Evolutionary conservation across 1,140 invertebrate species (phyloP), one percentile per base, ranked within the genome.

Genomic region (Berghia stephanieae): DNA sequence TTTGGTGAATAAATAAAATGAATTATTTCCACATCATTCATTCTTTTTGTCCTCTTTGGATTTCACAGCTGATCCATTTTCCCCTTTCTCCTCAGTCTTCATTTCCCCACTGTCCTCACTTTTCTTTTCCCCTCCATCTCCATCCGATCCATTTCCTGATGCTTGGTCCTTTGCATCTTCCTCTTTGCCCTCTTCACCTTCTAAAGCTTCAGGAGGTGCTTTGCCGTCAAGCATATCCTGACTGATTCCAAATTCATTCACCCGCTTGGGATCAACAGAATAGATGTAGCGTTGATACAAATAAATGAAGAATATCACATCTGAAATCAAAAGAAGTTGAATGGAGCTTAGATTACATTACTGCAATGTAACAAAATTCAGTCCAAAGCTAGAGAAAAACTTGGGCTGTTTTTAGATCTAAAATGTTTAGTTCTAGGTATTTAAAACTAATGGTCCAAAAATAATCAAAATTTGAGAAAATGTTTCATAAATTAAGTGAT

Each of bases 271-370:
- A 91, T 99, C 98, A 36, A 96, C 97, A 83, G 96, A 95, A 90
- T 99, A 99, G 80, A 99, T 98, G 94, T 95, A 99, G 74, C 96
- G 93, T 91, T 99, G 98, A 88, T 99, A 99, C 63, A 99, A 92
- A 91, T 96, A 99, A 85, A 99, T 97, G 86, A 98, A 96, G 92
- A 99, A 99, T 40, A 99, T 94, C 82, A 99, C 96, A 91, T 99
- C 95, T 94, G 91, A 75, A 92, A 93, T 60, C 79, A 60, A 81
- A 78, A 87, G n/a, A n/a, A n/a, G n/a, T n/a, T n/a, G n/a, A n/a
- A n/a, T n/a, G n/a, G n/a, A n/a, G n/a, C n/a, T n/a, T n/a, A n/a
- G n/a, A n/a, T n/a, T n/a, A n/a, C n/a, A 82, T 81, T 1, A 52
- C 27, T n/a, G 24, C 52, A 10, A 24, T n/a, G 31, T n/a, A 57